Base-by-base conservation (phyloP, 2,797 vertebrate genomes). In the Typhlichthys eigenmanni region DNA sequence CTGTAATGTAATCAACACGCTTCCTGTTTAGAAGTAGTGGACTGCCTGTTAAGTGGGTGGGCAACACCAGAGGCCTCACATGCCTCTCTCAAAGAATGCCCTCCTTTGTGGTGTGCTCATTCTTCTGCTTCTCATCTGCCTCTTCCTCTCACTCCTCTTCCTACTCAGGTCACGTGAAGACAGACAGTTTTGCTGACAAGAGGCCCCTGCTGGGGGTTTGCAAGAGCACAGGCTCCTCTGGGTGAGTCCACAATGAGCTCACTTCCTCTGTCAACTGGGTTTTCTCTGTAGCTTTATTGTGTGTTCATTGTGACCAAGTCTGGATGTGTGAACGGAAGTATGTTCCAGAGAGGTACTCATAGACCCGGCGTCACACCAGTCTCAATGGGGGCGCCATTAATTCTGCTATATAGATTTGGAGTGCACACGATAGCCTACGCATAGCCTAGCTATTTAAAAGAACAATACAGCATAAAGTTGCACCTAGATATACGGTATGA, bases 181-280 rank as follows among this genome's bases (percentile, higher is more conserved):
- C 79, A 60, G 98, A 99, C 83, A 93, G 83, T 72, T 99, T 99
- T 81, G 92, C 94, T 13, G 96, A 98, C 84, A 99, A 98, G 88
- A 88, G 98, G 64, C 96, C 98, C 58, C 93, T 99, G 66, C 94
- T 99, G 64, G 95, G 96, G 61, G 92, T 98, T 75, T 99, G 98
- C 91, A 98, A 99, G 92, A 98, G 95, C 87, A 91, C 94, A 16
- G 97, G 96, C 71, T 98, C 96, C 68, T 96, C 96, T 51, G 96
- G 97, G 97, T 98, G 93, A 98, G 96, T 92, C 72, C 49, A 60
- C 34, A 7, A 19, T 45, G 48, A 48, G 62, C 47, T 66, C 57
- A 68, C 60, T 69, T 80, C 61, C 72, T 83, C n/a, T 34, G 16
- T 64, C 46, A 58, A 47, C 63, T 58, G 32, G 50, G 29, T 13